phyloP scores from a whole-genome alignment of 2,888 invertebrate species.

The Drosophila hawaiiensis region DNA sequence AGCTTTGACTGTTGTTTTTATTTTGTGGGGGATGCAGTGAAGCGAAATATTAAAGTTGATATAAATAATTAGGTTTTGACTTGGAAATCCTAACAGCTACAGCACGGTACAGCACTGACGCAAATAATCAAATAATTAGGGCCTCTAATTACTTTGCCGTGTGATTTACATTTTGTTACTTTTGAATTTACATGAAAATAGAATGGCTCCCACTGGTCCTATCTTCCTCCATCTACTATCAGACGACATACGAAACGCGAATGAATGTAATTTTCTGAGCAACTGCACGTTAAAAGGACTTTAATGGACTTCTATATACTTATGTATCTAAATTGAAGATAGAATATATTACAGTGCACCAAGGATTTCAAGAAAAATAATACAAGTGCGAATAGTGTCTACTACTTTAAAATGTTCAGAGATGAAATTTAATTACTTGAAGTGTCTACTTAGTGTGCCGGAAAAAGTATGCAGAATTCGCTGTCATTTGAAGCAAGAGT shows the following conservation, averaged over 20 bases:
- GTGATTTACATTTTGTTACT: slow-evolving; percentile 29
- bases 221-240: not conserved
- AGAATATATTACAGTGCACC: not conserved
- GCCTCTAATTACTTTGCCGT: slow-evolving; percentile 43
- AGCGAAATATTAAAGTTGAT: slow-evolving; percentile 68
- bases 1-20: slow-evolving; percentile 68
- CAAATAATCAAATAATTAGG: slow-evolving; percentile 42
- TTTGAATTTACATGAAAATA: slow-evolving; percentile 49
- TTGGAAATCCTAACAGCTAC: slow-evolving; percentile 17
- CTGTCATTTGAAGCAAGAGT: slow-evolving; percentile 52
- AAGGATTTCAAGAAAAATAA: not conserved
- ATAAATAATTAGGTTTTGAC: slow-evolving; percentile 56
- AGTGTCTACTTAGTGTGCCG: slow-evolving; percentile 20
- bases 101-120: not conserved
- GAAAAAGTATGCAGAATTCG: slow-evolving; percentile 45
- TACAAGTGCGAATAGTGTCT: not conserved
- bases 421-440: slow-evolving; percentile 23
- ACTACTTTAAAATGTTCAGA: not conserved
- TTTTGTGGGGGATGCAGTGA: slow-evolving; percentile 52
- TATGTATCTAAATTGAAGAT: not conserved
- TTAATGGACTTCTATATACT: not conserved
- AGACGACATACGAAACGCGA: slow-evolving; percentile 9
- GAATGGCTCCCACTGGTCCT: slow-evolving; percentile 5
- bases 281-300: slow-evolving; percentile 19
- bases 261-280: slow-evolving; percentile 51